Evolutionary conservation across 2,888 invertebrate genomes (phyloP), one percentile per base, ranked within the genome.

Genomic region (Nowickia ferox): DNA sequence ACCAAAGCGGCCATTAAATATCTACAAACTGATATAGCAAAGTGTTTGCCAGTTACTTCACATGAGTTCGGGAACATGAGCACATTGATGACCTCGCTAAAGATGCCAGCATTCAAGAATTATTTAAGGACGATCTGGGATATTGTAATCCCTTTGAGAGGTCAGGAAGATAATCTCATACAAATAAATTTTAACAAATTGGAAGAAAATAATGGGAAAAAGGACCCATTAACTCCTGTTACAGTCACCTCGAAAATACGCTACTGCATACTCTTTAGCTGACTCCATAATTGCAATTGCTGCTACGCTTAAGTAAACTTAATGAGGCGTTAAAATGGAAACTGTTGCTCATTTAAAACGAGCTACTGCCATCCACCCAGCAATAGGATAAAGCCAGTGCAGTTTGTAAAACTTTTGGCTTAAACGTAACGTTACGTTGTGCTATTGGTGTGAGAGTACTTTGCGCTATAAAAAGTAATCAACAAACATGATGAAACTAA

Each of bases 251-350:
- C 40, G 9, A 19, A 40, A 11, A n/a, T 4, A 59, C 81, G 81
- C 10, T 10, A 5, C 59, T 81, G 68, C n/a, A n/a, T 3, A 8
- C 22, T 2, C 5, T 40, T 13, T 55, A 65, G 30, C 71, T 71
- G 68, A 30, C 10, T 53, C 11, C 57, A 51, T 80, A 86, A 86
- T 80, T 83, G 76, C 83, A 76, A 72, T 30, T 80, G 76, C 74
- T 79, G 86, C 83, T 83, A 42, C 83, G 51, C 69, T 84, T 81
- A 85, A 88, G 88, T 89, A 89, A 89, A 89, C 88, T 91, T 91
- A 91, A 91, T 91, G 91, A 91, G 91, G 90, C 91, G 91, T 90
- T 91, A 90, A 91, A 91, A 91, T 90, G 89, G 89, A 90, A 89
- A 89, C 89, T 89, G 88, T 87, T 88, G 84, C 87, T 87, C 87